Evolutionary conservation across 2,113 vertebrate species (phyloP).

Genomic region (Heteronetta atricapilla): DNA sequence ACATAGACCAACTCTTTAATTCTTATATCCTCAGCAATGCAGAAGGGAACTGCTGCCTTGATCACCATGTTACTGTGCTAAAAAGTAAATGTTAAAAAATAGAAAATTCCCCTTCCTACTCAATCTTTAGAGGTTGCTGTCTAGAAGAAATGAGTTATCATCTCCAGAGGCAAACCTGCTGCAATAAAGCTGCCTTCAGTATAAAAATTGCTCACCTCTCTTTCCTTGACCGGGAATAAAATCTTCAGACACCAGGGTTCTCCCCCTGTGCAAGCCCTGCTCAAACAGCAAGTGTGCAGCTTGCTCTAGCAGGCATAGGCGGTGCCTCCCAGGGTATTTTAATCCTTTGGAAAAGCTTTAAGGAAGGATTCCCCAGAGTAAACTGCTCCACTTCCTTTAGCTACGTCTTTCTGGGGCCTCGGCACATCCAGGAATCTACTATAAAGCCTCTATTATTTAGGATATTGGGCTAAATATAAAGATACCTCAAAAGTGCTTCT

Average conservation of each 20-base stretch:
- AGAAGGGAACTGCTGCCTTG: not conserved
- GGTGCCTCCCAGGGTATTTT: not conserved
- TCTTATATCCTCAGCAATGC: accelerated
- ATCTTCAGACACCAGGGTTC: not conserved
- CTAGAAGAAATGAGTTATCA: not conserved
- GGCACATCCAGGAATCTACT: not conserved
- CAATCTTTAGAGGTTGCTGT: no score
- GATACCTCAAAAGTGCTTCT: not conserved
- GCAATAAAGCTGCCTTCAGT: accelerated
- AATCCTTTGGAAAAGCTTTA: not conserved
- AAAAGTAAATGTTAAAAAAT: not conserved
- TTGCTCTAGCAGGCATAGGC: not conserved
- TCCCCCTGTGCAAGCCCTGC: no score
- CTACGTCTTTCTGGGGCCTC: not conserved
- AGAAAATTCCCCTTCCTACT: not conserved
- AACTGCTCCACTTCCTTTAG: accelerated
- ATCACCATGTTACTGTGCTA: not conserved
- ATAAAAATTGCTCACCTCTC: not conserved
- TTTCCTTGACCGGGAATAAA: not conserved
- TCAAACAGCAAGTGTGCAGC: not conserved
- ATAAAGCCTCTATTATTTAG: not conserved
- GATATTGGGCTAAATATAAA: not conserved
- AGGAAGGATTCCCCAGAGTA: not conserved
- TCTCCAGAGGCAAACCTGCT: accelerated
- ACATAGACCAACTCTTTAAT: accelerated